phyloP scores from a whole-genome alignment of 2,888 invertebrate genomes.

The Lasioglossum morio region DNA sequence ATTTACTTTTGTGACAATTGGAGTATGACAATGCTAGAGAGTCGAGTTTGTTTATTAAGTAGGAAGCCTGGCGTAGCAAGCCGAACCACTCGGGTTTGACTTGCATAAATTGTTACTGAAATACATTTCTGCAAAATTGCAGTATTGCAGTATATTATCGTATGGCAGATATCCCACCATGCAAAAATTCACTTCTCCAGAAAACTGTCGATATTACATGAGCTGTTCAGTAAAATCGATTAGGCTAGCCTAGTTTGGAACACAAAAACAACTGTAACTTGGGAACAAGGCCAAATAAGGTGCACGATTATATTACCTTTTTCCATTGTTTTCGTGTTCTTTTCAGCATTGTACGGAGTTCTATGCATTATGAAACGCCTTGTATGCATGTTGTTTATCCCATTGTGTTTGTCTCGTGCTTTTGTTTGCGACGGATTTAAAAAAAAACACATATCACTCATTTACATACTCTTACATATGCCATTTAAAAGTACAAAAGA shows the following conservation, averaged over 20 bases:
- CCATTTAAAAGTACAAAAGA: no score
- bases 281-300: not conserved
- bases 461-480: not conserved
- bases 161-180: no score
- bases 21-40: no score
- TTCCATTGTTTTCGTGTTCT: not conserved
- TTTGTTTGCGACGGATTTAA: not conserved
- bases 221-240: not conserved
- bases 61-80: no score
- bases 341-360: not conserved
- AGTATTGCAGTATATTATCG: no score
- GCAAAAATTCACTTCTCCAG: not conserved
- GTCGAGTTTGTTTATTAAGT: no score
- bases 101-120: no score
- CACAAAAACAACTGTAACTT: not conserved
- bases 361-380: not conserved
- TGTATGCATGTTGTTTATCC: not conserved
- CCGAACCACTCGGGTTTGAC: no score
- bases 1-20: no score
- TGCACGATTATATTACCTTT: not conserved
- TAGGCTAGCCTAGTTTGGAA: conserved; percentile 3
- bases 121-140: not conserved
- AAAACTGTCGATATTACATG: not conserved
- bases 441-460: not conserved
- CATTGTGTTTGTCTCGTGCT: not conserved